Percentiles rank a stretch among this genome's conserved stretches.
These are phyloP conservation scores for Ecliptopera silaceata DNA, from an alignment of 2,888 invertebrate species.

Conservation along the genomic window DNA sequence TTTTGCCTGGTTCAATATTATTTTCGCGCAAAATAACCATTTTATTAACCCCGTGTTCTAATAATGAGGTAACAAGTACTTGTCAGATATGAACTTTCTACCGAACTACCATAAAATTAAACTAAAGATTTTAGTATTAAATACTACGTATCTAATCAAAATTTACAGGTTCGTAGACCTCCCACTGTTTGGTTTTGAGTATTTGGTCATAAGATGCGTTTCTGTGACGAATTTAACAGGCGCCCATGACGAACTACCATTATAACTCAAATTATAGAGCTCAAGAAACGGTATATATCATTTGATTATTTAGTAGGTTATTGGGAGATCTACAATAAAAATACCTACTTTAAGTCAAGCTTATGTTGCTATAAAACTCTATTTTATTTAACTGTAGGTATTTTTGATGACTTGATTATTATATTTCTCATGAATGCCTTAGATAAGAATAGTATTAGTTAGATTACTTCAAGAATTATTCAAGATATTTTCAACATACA, in stretches of 20 bases:
- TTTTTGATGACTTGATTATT: no score
- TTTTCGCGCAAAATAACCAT: no score
- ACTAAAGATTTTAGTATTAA: not conserved
- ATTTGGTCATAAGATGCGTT: slow-evolving; percentile 1
- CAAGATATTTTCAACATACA: no score
- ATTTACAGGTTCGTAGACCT: not conserved
- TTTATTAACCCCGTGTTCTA: no score
- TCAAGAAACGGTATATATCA: slow-evolving; percentile 17
- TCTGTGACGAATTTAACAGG: slow-evolving; percentile 23
- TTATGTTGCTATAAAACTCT: no score
- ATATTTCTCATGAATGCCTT: no score
- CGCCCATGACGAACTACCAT: slow-evolving; percentile 19
- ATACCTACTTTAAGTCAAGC: no score
- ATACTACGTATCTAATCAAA: not conserved
- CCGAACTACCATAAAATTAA: no score
- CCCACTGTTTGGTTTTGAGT: slow-evolving; percentile 5
- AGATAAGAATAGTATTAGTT: no score
- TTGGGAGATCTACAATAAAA: not conserved
- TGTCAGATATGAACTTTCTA: not conserved
- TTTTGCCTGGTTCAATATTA: no score
- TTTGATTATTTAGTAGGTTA: slow-evolving; percentile 1
- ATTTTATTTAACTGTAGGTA: no score
- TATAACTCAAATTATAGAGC: slow-evolving; percentile 7
- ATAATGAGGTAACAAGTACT: not conserved
- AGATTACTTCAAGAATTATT: no score